Evolutionary conservation across 2,113 vertebrate genomes (phyloP), one percentile per base, ranked within the genome.

Genomic region (Canis aureus): DNA sequence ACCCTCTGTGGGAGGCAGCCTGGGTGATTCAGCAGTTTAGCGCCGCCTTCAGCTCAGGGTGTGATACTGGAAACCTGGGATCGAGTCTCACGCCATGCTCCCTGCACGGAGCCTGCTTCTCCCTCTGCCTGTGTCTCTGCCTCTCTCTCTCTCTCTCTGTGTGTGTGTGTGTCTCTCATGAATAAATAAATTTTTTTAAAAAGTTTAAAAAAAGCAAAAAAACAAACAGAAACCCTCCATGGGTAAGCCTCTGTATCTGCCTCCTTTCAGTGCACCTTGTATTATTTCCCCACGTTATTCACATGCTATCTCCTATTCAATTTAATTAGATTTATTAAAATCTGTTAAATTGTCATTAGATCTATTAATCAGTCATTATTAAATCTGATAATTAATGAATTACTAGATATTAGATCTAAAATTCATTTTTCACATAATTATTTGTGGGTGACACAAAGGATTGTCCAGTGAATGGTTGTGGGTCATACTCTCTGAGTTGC

Each of bases 301-400:
- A 87, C 6, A 60, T 64, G 11, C 85, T 16, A 43, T 35, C 55
- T 84, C 76, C 69, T 80, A 43, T 66, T 80, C 49, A 83, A 76
- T 80, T 93, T 89, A 78, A 96, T 49, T 49, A 69, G 49, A 27
- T 71, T 94, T 91, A 94, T 92, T 94, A 95, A 90, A 7, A 19
- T 23, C 12, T 95, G 29, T 35, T 64, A 67, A 66, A 13, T 82
- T 81, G 29, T 73, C 89, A 92, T 87, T 79, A 62, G 22, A 67
- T 90, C 9, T 95, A 89, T 89, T 93, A 81, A 74, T 79, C 62
- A 76, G 32, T 89, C 43, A 80, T n/a, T 83, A 38, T 81, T 80
- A 96, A n/a, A 81, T 64, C n/a, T 49, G 19, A 49, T 88, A 84
- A 82, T 59, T 94, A 96, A 87, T 66, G 62, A 86, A 69, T 91